Conservation (phyloP, 1,140 invertebrate genomes). For the Lepidurus couesii region DNA sequence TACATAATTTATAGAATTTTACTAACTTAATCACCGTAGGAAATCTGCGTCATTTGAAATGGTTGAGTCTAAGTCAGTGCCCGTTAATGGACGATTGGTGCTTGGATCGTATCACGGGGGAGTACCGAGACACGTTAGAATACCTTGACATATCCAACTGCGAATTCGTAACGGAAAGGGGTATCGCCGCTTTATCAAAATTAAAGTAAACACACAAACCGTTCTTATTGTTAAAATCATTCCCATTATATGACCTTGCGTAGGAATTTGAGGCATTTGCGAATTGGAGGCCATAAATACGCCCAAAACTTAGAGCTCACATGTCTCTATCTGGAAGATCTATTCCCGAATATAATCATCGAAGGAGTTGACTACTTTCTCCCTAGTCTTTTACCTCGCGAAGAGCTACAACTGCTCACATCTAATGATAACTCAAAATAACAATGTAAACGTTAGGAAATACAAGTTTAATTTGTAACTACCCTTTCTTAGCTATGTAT, state of each 20-base stretch:
- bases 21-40: slow-evolving; percentile 41
- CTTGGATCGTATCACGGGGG: slow-evolving; percentile 56
- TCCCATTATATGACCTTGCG: slow-evolving; percentile 25
- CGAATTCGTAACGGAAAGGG: slow-evolving; percentile 55
- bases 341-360: slow-evolving; percentile 36
- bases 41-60: slow-evolving; percentile 54
- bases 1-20: slow-evolving; percentile 33
- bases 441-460: neutral
- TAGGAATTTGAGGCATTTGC: slow-evolving; percentile 38
- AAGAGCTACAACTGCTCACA: neutral
- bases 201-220: slow-evolving; percentile 41
- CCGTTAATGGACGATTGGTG: slow-evolving; percentile 68
- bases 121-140: slow-evolving; percentile 56
- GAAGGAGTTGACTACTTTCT: slow-evolving; percentile 38
- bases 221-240: neutral
- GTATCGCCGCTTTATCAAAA: slow-evolving; percentile 59
- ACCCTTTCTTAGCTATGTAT: slow-evolving; percentile 22
- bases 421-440: neutral
- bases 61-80: slow-evolving; percentile 59
- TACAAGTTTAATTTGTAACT: neutral
- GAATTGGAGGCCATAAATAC: slow-evolving; percentile 37
- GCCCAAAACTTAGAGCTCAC: slow-evolving; percentile 38
- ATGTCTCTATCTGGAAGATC: slow-evolving; percentile 40
- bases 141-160: slow-evolving; percentile 68
- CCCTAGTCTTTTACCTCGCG: neutral